Base-by-base conservation (phyloP, 2,888 invertebrate species). In the Margaritifera margaritifera region DNA sequence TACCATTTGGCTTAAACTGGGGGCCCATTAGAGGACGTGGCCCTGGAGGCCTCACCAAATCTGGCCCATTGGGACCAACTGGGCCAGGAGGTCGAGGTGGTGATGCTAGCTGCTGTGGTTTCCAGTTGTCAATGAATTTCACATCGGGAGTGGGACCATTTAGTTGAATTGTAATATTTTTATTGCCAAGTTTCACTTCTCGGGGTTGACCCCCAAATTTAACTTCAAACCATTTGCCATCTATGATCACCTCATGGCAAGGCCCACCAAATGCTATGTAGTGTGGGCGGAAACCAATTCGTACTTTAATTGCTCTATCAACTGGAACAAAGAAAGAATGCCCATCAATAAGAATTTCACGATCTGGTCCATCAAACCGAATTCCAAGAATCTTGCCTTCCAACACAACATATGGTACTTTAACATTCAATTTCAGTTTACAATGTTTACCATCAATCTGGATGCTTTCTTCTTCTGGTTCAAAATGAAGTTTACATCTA, bases 71-170 rank as follows among this genome's bases (percentile, higher is more conserved):
- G 2, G 42, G 42, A 42, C 42, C 42, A 42, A 66, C 58, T 20
- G 57, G 24, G 19, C 56, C 55, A 27, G 18, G 42, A 20, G 62
- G 62, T 15, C 20, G 20, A 22, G 54, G 61, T 27, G 55, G 57
- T 50, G 63, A 58, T 58, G 59, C 58, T 50, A 55, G 22, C 42
- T 55, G 55, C 15, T 22, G 53, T 63, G 63, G 63, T 51, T 63
- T 63, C 6, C 57, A 15, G 58, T 51, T 52, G 52, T 53, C 53
- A 66, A 89, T 76, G 72, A 99, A 96, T 88, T 95, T 95, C 0
- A 99, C 98, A 90, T 96, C 96, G 0, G 99, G 99, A 5, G 96
- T 93, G 0, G 96, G 96, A 0, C 98, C 98, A 42, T 80, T 79
- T 15, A 99, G 91, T 84, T 95, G 94, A 1, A 99, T 92, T 59